Conservation (phyloP, 2,797 vertebrate genomes). For the Hippoglossus hippoglossus region DNA sequence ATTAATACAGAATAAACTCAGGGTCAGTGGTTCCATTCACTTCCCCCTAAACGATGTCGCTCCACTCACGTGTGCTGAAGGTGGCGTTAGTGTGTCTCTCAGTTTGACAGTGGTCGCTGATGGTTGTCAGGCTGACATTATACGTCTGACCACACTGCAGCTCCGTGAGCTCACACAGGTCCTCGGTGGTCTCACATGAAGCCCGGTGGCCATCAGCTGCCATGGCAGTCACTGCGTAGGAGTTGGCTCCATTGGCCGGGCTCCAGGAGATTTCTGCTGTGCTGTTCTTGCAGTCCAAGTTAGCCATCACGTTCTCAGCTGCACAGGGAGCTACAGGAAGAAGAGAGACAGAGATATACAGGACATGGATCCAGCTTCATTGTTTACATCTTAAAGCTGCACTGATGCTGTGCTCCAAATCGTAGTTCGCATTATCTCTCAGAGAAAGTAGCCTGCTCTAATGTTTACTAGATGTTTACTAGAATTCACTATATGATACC, state of each 20-base stretch:
- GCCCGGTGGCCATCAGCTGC: constrained; percentile 49
- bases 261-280: constrained; percentile 74
- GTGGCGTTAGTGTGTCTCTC: constrained; percentile 38
- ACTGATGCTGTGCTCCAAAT: background rate
- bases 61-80: constrained; percentile 81
- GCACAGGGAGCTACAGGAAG: constrained; percentile 79
- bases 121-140: constrained; percentile 65
- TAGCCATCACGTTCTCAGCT: constrained; percentile 37
- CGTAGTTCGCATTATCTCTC: no score
- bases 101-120: constrained; percentile 62
- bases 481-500: constrained; percentile 61
- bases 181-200: constrained; percentile 58
- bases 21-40: background rate
- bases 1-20: background rate
- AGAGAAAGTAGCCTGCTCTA: no score
- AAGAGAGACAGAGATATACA: background rate
- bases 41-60: background rate
- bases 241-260: constrained; percentile 51
- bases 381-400: background rate
- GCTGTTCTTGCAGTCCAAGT: constrained; percentile 71
- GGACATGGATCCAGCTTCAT: background rate
- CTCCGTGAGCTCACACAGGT: constrained; percentile 68
- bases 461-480: no score
- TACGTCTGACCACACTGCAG: constrained; percentile 81
- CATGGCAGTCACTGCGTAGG: constrained; percentile 68